Evolutionary conservation across 2,797 vertebrate genomes (phyloP), one percentile per base, ranked within the genome.

Genomic region (Spondyliosoma cantharus): DNA sequence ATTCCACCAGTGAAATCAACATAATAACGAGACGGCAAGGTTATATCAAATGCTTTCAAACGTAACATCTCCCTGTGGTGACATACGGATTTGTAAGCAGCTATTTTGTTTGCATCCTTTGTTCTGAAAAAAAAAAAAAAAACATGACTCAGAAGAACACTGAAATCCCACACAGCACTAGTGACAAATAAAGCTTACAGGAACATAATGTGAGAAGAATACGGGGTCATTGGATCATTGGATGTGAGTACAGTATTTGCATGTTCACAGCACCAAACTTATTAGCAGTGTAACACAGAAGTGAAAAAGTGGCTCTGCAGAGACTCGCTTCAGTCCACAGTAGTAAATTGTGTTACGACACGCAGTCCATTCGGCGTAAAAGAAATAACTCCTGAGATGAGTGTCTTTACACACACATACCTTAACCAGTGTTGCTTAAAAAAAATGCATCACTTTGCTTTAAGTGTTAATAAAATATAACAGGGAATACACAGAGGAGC

Each of bases 301-400:
- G 74, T 84, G 69, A 49, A 74, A 8, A 83, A 85, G 83, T 81
- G 76, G 53, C 67, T 86, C 73, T 63, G 50, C 16, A 76, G 58
- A 85, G 72, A 71, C 74, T 77, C 22, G 76, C 56, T 76, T 79
- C 74, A 72, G 70, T 80, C 70, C 83, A 45, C 56, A 42, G 78
- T 68, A 78, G 62, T 74, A 76, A 75, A 81, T 81, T 83, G 82
- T 80, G 82, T 83, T 74, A 63, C 61, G 86, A 76, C 65, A 74
- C 66, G 71, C 24, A 71, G 60, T 45, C 64, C 56, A 64, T 71
- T 85, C 42, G 78, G 48, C 68, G 48, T 15, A 77, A 82, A 88
- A 74, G 29, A 89, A 90, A 90, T 43, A 76, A 80, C 82, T 87
- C 87, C 90, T 91, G 91, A 94, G 90, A 89, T 88, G 90, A 81